These are phyloP conservation scores for Griposia aprilina DNA, from an alignment of 2,888 invertebrate genomes.

Conservation along the genomic window DNA sequence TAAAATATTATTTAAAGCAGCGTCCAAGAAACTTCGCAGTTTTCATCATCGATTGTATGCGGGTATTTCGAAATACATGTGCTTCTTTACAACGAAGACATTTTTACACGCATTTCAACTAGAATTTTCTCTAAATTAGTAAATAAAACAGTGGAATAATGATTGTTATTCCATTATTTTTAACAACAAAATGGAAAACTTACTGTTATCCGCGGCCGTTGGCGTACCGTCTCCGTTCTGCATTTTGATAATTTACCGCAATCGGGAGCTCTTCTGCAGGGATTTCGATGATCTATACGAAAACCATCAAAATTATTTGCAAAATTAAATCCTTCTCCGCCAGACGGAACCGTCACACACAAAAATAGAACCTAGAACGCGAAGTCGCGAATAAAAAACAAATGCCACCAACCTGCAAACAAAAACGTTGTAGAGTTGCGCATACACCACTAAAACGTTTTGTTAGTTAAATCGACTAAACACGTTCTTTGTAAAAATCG, in stretches of 20 bases:
- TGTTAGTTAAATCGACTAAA: constrained; percentile 35
- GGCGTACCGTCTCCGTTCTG: constrained; percentile 88
- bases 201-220: constrained; percentile 84
- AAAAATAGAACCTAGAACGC: constrained; percentile 91
- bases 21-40: constrained; percentile 61
- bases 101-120: constrained; percentile 59
- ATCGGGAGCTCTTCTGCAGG: constrained; percentile 80
- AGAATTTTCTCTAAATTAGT: constrained; percentile 71
- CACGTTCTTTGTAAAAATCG: too few species aligned
- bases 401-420: constrained; percentile 78
- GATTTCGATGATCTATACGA: constrained; percentile 80
- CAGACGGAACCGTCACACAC: constrained; percentile 89
- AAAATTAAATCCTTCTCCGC: constrained; percentile 83
- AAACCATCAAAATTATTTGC: constrained; percentile 85
- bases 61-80: constrained; percentile 82
- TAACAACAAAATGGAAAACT: constrained; percentile 83
- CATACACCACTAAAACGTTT: constrained; percentile 18
- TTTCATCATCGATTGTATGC: constrained; percentile 70
- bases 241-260: constrained; percentile 84
- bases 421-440: constrained; percentile 58
- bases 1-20: constrained; percentile 66
- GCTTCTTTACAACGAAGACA: constrained; percentile 52
- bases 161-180: constrained; percentile 82
- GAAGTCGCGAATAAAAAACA: constrained; percentile 90
- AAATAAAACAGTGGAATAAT: constrained; percentile 80